Percentiles rank a stretch among this genome's conserved stretches.
These are phyloP conservation scores for Conus ventricosus DNA, from an alignment of 1,140 invertebrate genomes.

Conservation along the genomic window DNA sequence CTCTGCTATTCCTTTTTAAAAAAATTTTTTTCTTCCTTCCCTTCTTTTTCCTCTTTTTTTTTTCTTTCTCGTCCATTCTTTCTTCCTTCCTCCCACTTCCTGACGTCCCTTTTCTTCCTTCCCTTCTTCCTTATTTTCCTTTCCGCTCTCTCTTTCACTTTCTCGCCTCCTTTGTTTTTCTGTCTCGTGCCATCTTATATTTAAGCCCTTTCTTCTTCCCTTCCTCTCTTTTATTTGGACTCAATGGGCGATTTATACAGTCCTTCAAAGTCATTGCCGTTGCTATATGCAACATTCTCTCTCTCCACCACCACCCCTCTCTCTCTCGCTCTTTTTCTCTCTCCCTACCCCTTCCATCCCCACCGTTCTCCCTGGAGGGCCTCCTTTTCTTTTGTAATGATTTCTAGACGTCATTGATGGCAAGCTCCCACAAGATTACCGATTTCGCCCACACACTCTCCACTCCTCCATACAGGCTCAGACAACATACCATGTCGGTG, in stretches of 20 bases:
- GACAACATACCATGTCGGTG: constrained; percentile 49
- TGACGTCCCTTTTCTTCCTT: background rate
- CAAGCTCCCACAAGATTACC: too few relatives aligned
- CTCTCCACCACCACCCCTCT: background rate
- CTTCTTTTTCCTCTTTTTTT: background rate
- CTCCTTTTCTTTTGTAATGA: too few relatives aligned
- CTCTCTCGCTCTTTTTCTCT: too few relatives aligned
- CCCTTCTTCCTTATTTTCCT: background rate
- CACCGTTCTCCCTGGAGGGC: too few relatives aligned
- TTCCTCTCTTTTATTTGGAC: background rate
- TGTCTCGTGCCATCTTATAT: background rate
- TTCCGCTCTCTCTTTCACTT: background rate
- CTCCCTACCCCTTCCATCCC: too few relatives aligned
- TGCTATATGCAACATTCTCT: background rate
- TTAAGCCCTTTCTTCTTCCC: background rate
- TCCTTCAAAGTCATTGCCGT: too few relatives aligned
- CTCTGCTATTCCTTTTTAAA: too few relatives aligned
- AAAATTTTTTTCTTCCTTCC: background rate
- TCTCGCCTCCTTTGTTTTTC: background rate
- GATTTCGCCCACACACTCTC: too few relatives aligned
- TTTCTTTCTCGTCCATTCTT: background rate
- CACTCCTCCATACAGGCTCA: background rate
- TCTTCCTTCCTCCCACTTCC: background rate
- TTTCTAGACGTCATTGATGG: too few relatives aligned
- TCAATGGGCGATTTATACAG: too few relatives aligned